Percentiles rank a stretch among this genome's conserved stretches.
phyloP scores from a whole-genome alignment of 1,140 invertebrate genomes.

The Apis dorsata region DNA sequence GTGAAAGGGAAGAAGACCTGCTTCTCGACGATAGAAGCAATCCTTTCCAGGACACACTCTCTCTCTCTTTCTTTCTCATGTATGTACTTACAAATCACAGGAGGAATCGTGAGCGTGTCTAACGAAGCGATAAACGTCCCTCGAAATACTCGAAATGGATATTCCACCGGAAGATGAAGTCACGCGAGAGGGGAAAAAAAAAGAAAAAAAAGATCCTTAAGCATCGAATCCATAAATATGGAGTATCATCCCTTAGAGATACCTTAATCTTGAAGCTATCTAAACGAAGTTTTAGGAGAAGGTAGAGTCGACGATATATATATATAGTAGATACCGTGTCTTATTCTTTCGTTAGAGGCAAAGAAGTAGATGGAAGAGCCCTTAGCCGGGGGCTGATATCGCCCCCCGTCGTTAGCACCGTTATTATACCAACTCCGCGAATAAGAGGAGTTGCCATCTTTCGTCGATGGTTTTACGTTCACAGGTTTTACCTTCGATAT shows the following conservation, averaged over 20 bases:
- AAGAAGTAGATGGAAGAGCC: background rate
- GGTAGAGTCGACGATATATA: background rate
- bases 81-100: background rate
- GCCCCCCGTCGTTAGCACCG: slow-evolving; percentile 21
- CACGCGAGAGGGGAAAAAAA: too few relatives aligned
- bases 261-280: background rate
- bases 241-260: background rate
- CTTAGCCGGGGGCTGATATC: slow-evolving; percentile 4
- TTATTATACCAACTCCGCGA: slow-evolving; percentile 40
- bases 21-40: background rate
- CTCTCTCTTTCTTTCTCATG: too few relatives aligned
- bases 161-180: too few relatives aligned
- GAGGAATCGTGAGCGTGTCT: background rate
- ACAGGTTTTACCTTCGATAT: slow-evolving; percentile 26
- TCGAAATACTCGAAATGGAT: too few relatives aligned
- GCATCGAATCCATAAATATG: background rate
- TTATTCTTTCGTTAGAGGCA: slow-evolving; percentile 1
- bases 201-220: too few relatives aligned
- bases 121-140: background rate
- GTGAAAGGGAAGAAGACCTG: background rate
- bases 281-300: background rate
- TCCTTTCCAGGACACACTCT: background rate
- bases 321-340: slow-evolving; percentile 1
- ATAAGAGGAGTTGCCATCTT: slow-evolving; percentile 1
- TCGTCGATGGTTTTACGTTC: background rate